phyloP scores from a whole-genome alignment of 1,140 invertebrate genomes.

The Frieseomelitta varia region DNA sequence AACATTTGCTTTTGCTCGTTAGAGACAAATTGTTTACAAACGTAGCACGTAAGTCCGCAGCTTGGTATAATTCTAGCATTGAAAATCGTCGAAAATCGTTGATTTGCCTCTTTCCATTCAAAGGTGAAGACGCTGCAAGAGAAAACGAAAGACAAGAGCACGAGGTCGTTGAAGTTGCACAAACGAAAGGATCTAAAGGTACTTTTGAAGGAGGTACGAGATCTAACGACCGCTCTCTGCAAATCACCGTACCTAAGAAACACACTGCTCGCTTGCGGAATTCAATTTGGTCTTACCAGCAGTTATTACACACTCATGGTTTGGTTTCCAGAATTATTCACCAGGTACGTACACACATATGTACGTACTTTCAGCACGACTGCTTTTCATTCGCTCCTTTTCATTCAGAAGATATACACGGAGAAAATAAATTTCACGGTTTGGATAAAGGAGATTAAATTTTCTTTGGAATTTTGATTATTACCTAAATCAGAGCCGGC shows the following conservation, averaged over 20 bases:
- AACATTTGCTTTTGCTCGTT: no score
- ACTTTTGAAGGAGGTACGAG: constrained; percentile 85
- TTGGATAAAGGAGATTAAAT: no score
- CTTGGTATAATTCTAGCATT: no score
- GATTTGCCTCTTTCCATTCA: background rate
- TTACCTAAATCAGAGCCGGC: no score
- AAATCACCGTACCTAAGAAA: constrained; percentile 87
- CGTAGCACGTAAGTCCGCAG: no score
- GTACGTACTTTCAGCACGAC: no score
- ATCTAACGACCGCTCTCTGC: constrained; percentile 86
- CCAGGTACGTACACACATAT: constrained; percentile 59
- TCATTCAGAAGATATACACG: no score
- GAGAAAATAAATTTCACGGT: no score
- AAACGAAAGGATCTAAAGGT: constrained; percentile 87
- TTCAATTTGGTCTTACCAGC: constrained; percentile 89
- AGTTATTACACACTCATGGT: constrained; percentile 93
- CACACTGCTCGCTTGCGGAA: constrained; percentile 87
- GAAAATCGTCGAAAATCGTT: no score
- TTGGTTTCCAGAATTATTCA: constrained; percentile 92
- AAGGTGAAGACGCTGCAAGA: constrained; percentile 87
- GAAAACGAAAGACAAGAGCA: constrained; percentile 82
- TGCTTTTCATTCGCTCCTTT: no score
- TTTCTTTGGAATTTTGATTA: no score
- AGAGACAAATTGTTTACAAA: no score
- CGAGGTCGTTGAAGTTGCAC: constrained; percentile 79